Base-by-base conservation (phyloP, 1,140 invertebrate genomes). In the Hypothenemus hampei region DNA sequence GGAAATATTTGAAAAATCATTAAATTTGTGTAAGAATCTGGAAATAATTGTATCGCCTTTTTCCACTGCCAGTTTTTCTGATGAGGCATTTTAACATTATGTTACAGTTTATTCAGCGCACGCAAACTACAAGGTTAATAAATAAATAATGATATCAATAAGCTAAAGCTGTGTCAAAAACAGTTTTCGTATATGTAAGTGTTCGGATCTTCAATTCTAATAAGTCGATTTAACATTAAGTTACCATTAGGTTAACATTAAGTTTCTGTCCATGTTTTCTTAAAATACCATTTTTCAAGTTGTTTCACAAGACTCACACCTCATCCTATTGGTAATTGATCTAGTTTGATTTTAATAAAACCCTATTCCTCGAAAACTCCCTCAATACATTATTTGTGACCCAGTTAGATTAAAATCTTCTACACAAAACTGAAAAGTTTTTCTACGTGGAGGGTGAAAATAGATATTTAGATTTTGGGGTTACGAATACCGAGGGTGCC, bases 381-480 rank as follows among this genome's bases (percentile, higher is more conserved):
- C 41, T 44, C 21, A 26, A 44, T 15, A 44, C 29, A 44, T 44
- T 44, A 13, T 44, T 23, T 44, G 13, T 44, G 41, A 44, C 41
- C 41, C 21, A 44, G 8, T 26, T 44, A 26, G 41, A 44, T 44
- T 19, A 23, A 23, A 44, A 44, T 44, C 41, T 26, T 44, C 22
- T 44, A 44, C 18, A 44, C 41, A 44, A 44, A 44, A 44, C 24
- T 21, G 24, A 13, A 24, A n/a, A 44, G 22, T 44, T 44, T 46
- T 46, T 33, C 44, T n/a, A n/a, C n/a, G n/a, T n/a, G 44, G 16
- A 33, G 16, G 33, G 33, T 31, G 44, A 46, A 46, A 46, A 46
- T 46, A 46, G 44, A 46, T 15, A 46, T 46, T 18, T 33, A 19
- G 44, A 46, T 46, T 46, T 46, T 24, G 44, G 41, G 44, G 44